Evolutionary conservation across 2,113 vertebrate genomes (phyloP).

Genomic region (Coregonus clupeaformis): DNA sequence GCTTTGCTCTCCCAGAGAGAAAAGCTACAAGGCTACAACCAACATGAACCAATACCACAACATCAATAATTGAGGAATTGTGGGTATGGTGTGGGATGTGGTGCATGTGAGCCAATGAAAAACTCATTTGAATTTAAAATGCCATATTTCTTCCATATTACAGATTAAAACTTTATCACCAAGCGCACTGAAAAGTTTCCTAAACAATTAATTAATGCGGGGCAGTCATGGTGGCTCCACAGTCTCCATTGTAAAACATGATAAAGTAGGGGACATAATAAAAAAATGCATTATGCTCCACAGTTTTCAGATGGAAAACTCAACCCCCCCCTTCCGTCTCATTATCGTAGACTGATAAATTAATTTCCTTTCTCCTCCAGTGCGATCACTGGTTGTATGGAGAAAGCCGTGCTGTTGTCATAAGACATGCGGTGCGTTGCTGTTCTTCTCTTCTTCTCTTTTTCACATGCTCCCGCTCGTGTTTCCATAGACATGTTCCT

Average conservation of each 20-base stretch:
- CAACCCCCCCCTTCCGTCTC: slow-evolving; percentile 8
- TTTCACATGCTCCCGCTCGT: neutral
- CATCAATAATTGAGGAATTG: slow-evolving; percentile 62
- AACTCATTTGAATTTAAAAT: slow-evolving; percentile 16
- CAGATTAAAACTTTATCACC: slow-evolving; percentile 70
- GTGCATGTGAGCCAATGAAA: neutral
- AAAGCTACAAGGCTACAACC: neutral
- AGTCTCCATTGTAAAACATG: slow-evolving; percentile 58
- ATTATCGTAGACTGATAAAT: slow-evolving; percentile 23
- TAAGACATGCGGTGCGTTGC: slow-evolving; percentile 20
- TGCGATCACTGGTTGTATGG: slow-evolving; percentile 13
- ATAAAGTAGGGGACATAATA: slow-evolving; percentile 70
- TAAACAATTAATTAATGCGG: slow-evolving; percentile 73
- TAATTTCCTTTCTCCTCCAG: slow-evolving; percentile 49
- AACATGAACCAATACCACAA: slow-evolving; percentile 26
- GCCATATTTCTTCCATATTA: slow-evolving; percentile 11
- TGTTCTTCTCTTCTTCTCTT: too few relatives aligned
- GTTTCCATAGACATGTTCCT: slow-evolving; percentile 6
- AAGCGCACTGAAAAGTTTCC: slow-evolving; percentile 64
- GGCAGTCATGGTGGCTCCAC: slow-evolving; percentile 54
- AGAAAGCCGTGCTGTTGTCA: slow-evolving; percentile 32
- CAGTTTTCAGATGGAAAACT: slow-evolving; percentile 46
- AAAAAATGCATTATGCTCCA: slow-evolving; percentile 72
- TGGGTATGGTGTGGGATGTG: neutral
- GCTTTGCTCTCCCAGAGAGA: neutral